A percentile compares a stretch with the other conserved stretches of the same genome.
phyloP scores from a whole-genome alignment of 2,113 vertebrate genomes.

The Meles meles region DNA sequence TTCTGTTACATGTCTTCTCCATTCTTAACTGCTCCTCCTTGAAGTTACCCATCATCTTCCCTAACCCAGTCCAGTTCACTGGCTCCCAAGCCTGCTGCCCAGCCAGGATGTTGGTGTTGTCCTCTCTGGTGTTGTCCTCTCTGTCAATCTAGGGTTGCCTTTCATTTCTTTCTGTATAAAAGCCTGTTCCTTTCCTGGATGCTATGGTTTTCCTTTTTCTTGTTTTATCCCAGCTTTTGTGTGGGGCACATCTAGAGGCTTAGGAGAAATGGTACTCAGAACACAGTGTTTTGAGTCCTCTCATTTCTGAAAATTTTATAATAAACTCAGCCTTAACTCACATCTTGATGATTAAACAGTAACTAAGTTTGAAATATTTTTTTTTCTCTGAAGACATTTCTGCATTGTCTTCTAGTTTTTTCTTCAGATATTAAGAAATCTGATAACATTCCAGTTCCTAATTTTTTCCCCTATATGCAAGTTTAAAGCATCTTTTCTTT shows the following conservation, averaged over 20 bases:
- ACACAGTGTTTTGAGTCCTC: background rate
- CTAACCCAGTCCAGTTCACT: background rate
- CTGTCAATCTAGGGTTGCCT: background rate
- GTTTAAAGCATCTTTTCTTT: background rate
- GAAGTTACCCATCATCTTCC: background rate
- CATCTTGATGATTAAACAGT: background rate
- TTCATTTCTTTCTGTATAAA: background rate
- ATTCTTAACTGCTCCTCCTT: fast-evolving
- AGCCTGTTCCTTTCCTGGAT: background rate
- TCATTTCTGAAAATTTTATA: background rate
- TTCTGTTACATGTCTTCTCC: background rate
- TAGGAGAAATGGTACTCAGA: background rate
- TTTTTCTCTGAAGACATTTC: background rate
- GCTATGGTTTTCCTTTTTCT: background rate
- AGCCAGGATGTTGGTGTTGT: background rate
- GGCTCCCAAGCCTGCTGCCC: background rate
- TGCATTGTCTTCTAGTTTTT: background rate
- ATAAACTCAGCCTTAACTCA: background rate
- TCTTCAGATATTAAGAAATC: background rate
- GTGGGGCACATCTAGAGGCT: background rate
- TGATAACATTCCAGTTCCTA: background rate
- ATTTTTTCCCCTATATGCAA: background rate
- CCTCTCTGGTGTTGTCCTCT: background rate
- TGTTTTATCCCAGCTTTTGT: background rate
- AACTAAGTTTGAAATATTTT: background rate